phyloP scores from a whole-genome alignment of 1,140 invertebrate genomes.

The Dinothrombium tinctorium region DNA sequence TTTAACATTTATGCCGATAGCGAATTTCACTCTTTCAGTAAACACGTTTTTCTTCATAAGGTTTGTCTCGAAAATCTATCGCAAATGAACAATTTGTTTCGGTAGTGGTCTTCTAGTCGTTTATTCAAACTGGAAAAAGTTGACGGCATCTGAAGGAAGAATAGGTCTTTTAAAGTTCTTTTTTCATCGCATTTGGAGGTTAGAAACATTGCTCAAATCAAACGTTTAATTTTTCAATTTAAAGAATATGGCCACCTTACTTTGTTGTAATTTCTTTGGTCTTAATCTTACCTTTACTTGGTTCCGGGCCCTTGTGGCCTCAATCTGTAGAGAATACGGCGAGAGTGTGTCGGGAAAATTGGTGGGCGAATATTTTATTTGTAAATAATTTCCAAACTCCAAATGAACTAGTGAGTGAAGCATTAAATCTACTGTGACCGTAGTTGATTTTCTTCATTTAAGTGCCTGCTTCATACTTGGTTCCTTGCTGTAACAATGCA shows the following conservation, averaged over 20 bases:
- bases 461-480: constrained; percentile 14
- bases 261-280: constrained; percentile 6
- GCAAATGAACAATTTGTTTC: constrained; percentile 17
- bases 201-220: background rate
- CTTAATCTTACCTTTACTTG: constrained; percentile 9
- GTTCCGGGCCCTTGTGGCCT: constrained; percentile 13
- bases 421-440: background rate
- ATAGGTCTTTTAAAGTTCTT: constrained; percentile 11
- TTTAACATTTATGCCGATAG: constrained; percentile 25
- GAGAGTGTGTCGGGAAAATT: constrained; percentile 9
- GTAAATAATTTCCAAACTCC: constrained; percentile 46
- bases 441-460: background rate
- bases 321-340: constrained; percentile 9
- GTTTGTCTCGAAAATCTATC: constrained; percentile 17
- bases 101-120: constrained; percentile 12
- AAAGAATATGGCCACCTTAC: constrained; percentile 12
- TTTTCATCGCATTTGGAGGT: constrained; percentile 13
- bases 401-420: constrained; percentile 19
- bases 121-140: constrained; percentile 11
- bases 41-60: constrained; percentile 80
- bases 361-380: constrained; percentile 15
- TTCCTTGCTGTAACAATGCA: constrained; percentile 11
- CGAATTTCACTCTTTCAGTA: constrained; percentile 68
- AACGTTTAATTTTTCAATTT: constrained; percentile 1
- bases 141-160: constrained; percentile 10